These are phyloP conservation scores for Tangara arthus DNA, from an alignment of 2,797 vertebrate genomes.

Conservation along the genomic window DNA sequence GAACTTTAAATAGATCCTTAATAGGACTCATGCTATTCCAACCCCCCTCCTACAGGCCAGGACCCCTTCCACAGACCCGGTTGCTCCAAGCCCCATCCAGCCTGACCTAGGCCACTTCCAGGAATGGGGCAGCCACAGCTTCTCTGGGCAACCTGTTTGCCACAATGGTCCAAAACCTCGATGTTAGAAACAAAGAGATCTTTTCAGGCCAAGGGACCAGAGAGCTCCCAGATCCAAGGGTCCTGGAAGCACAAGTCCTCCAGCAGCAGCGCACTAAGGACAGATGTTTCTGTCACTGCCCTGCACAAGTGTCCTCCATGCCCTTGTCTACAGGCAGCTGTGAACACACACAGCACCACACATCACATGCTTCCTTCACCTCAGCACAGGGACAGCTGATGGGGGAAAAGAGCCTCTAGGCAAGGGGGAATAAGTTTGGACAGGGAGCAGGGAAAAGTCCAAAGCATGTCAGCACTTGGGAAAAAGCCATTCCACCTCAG, in stretches of 20 bases:
- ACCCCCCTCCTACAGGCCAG: not conserved
- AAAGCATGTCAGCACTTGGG: not conserved
- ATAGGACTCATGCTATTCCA: not conserved
- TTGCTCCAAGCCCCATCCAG: not conserved
- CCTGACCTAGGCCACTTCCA: not conserved
- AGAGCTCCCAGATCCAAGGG: not conserved
- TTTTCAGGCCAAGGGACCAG: not conserved
- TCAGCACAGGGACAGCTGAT: not conserved
- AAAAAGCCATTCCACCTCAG: not conserved
- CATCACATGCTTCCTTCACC: fast-evolving
- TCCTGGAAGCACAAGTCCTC: not conserved
- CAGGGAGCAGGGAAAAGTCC: not conserved
- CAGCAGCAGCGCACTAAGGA: not conserved
- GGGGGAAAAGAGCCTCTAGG: not conserved
- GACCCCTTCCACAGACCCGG: not conserved
- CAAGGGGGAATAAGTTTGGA: not conserved
- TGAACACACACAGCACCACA: not conserved
- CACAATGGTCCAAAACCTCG: not conserved
- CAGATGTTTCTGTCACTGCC: not conserved
- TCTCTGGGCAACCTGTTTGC: not conserved
- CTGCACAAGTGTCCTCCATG: not conserved
- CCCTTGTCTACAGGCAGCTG: not conserved
- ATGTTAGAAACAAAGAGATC: not conserved
- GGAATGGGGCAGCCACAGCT: not conserved
- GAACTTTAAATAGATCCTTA: not conserved